Base-by-base conservation (phyloP, 2,797 vertebrate species). In the Tachyglossus aculeatus region DNA sequence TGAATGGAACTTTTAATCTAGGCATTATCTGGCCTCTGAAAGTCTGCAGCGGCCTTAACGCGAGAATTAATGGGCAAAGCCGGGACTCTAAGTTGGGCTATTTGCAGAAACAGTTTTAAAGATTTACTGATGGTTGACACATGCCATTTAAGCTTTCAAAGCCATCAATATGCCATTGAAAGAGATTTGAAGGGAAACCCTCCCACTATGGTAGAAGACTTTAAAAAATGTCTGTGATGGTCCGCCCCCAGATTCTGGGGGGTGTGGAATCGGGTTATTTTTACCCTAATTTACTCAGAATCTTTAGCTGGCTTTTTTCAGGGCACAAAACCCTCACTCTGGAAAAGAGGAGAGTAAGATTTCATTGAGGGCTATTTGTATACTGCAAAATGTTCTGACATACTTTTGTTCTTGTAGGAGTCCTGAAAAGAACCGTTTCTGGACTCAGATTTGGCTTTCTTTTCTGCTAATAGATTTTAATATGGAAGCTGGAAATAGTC, bases 1-100 rank as follows among this genome's bases (percentile, higher is more conserved):
- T 94, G 88, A 94, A 92, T 91, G 77, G 86, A 83, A 69, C 90
- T 93, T 93, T 93, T 92, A 92, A 93, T 91, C 86, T 71, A 78
- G 82, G 83, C 89, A 90, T 93, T 95, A 89, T 93, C 86, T 86
- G 53, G 71, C 44, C 78, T 89, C 86, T 91, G 89, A 91, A 91
- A 90, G 78, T 87, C 85, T 89, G 88, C 87, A 88, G 80, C 84
- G 79, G 88, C 84, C 85, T 88, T 89, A 91, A 91, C n/a, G 82
- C 89, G 82, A 87, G 91, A 91, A 91, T 93, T 90, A 94, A 91
- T 90, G 89, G 89, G 84, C 84, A 90, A 92, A 86, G 81, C 88
- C 37, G 54, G 90, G 85, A 80, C 87, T 86, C 52, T 5, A 81
- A 90, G 81, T 89, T 88, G 64, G 71, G 78, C 86, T 86, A 85